A percentile compares a stretch with the other conserved stretches of the same genome.
Conservation (phyloP, 2,797 vertebrate species). For the Gymnoscopelus braueri region DNA sequence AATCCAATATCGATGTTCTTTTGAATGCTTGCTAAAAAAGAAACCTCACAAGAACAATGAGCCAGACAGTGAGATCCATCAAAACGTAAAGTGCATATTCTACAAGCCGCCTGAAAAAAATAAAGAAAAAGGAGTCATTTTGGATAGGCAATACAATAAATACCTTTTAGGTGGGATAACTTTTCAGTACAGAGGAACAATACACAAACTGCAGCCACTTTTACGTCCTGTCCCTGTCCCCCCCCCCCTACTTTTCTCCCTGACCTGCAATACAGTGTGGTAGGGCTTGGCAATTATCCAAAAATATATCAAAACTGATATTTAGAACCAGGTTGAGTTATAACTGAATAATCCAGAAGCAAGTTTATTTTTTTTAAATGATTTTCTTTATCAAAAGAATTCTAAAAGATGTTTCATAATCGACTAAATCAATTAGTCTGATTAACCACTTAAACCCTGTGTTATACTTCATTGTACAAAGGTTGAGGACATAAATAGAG, state of each 20-base stretch:
- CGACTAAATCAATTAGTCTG: too few species aligned
- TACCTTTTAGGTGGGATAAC: slow-evolving; percentile 24
- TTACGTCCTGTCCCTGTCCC: slow-evolving; percentile 43
- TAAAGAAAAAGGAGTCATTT: neutral
- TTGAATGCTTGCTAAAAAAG: slow-evolving; percentile 57
- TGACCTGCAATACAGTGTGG: too few species aligned
- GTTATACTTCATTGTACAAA: too few species aligned
- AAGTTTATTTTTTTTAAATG: too few species aligned
- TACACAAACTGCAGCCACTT: neutral
- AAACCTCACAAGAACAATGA: slow-evolving; percentile 44
- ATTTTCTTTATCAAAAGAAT: too few species aligned
- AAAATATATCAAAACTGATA: too few species aligned
- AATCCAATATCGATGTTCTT: slow-evolving; percentile 70
- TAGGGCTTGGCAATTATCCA: too few species aligned
- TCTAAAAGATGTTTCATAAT: too few species aligned
- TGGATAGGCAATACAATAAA: neutral
- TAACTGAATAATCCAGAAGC: too few species aligned
- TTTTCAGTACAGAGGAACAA: slow-evolving; percentile 6
- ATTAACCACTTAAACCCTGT: too few species aligned
- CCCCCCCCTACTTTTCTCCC: slow-evolving; percentile 40
- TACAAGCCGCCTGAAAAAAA: slow-evolving; percentile 23
- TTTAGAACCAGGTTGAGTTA: too few species aligned
- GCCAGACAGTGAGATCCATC: slow-evolving; percentile 46
- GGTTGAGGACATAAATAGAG: too few species aligned
- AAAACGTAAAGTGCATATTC: slow-evolving; percentile 51